A percentile compares a stretch with the other conserved stretches of the same genome.
Evolutionary conservation across 2,113 vertebrate species (phyloP).

Genomic region (Bothrops jararaca): DNA sequence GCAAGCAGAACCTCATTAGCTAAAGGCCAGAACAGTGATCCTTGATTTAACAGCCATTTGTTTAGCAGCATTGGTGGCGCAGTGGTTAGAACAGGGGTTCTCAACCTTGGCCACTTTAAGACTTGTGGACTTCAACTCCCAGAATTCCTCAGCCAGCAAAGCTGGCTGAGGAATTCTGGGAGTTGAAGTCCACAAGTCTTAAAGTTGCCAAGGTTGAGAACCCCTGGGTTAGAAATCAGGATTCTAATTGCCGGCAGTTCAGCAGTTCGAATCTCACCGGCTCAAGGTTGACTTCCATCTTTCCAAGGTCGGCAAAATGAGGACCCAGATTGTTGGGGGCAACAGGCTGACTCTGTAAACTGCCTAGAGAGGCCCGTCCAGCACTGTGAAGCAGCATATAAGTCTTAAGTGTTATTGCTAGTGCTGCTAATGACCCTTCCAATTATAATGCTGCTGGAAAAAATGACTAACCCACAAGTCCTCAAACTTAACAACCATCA

Average conservation of each 20-base stretch:
- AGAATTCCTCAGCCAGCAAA: too few relatives aligned
- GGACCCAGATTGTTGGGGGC: background rate
- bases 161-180: too few relatives aligned
- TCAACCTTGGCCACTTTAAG: too few relatives aligned
- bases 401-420: background rate
- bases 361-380: background rate
- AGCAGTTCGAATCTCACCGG: background rate
- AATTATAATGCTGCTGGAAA: background rate
- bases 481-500: background rate
- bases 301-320: background rate
- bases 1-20: background rate
- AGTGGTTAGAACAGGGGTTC: too few relatives aligned
- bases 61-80: background rate
- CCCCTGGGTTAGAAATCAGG: too few relatives aligned
- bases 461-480: background rate
- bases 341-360: background rate
- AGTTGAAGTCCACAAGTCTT: too few relatives aligned
- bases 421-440: background rate
- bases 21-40: background rate
- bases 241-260: background rate
- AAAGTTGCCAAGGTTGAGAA: too few relatives aligned
- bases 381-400: background rate
- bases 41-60: background rate
- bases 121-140: too few relatives aligned
- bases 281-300: background rate